Percentiles rank a stretch among this genome's conserved stretches.
Evolutionary conservation across 2,888 invertebrate species (phyloP).

Genomic region (Bugula neritina): DNA sequence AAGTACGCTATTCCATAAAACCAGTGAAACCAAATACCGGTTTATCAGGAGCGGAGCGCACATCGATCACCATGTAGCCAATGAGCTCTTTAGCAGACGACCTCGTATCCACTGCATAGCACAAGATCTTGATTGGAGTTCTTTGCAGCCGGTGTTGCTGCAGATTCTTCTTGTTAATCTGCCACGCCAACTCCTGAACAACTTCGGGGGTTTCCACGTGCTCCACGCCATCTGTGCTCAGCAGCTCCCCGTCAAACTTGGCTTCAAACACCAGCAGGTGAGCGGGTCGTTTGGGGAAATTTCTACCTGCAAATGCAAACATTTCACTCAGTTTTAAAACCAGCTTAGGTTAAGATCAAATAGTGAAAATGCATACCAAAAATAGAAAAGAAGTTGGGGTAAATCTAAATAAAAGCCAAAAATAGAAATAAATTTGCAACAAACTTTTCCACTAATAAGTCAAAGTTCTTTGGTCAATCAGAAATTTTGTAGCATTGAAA

Average conservation of each 20-base stretch:
- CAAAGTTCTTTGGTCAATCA: too few relatives aligned
- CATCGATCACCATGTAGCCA: constrained; percentile 54
- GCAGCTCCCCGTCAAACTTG: constrained; percentile 54
- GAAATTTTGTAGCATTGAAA: too few relatives aligned
- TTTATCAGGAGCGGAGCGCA: constrained; percentile 48
- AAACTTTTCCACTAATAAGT: too few relatives aligned
- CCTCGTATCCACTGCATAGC: constrained; percentile 48
- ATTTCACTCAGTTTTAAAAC: not conserved
- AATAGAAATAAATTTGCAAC: not conserved
- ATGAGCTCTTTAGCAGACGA: constrained; percentile 49
- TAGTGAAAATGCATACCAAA: not conserved
- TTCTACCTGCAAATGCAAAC: constrained; percentile 42
- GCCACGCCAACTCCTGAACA: constrained; percentile 56
- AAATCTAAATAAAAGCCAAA: not conserved
- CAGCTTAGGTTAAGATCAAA: not conserved
- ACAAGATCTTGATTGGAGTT: constrained; percentile 53
- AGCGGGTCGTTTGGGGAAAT: constrained; percentile 50
- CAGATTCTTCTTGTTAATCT: constrained; percentile 52
- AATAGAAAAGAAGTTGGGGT: not conserved
- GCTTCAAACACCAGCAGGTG: constrained; percentile 53
- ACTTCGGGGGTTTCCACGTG: constrained; percentile 51
- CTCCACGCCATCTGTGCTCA: constrained; percentile 53
- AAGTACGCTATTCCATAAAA: too few relatives aligned
- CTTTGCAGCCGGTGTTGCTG: constrained; percentile 54
- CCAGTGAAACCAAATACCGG: too few relatives aligned